Percentiles rank a stretch among this genome's conserved stretches.
phyloP scores from a whole-genome alignment of 2,888 invertebrate species.

The Bellardia bayeri region DNA sequence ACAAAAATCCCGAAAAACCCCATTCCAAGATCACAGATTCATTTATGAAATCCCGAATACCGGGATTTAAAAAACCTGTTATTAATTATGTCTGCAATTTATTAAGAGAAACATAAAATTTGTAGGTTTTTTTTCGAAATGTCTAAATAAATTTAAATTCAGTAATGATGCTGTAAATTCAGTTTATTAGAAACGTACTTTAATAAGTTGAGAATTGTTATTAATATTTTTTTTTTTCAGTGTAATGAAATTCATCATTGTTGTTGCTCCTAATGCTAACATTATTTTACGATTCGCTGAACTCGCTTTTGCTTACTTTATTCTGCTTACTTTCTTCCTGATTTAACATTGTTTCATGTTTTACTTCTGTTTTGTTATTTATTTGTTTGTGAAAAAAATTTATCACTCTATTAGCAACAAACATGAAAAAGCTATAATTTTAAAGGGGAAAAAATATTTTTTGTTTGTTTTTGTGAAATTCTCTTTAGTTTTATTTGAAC shows the following conservation, averaged over 20 bases:
- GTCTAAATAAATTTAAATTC: no score
- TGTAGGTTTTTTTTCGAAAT: no score
- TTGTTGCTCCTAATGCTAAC: slow-evolving; percentile 15
- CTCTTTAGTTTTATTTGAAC: slow-evolving; percentile 1
- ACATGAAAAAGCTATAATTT: slow-evolving; percentile 21
- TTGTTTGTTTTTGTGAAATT: slow-evolving; percentile 9
- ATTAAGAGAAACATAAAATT: no score
- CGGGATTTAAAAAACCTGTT: no score
- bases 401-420: not conserved
- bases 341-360: slow-evolving; percentile 8
- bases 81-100: no score
- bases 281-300: slow-evolving; percentile 54
- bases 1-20: no score
- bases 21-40: no score
- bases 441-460: not conserved
- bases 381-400: not conserved
- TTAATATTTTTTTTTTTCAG: not conserved
- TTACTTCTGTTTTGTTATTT: not conserved
- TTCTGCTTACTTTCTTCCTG: slow-evolving; percentile 4
- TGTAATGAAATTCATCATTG: slow-evolving; percentile 17
- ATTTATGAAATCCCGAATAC: no score
- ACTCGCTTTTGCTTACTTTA: slow-evolving; percentile 27
- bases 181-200: no score
- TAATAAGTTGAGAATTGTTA: no score
- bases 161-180: no score